Base-by-base conservation (phyloP, 2,797 vertebrate species). In the Dermochelys coriacea region DNA sequence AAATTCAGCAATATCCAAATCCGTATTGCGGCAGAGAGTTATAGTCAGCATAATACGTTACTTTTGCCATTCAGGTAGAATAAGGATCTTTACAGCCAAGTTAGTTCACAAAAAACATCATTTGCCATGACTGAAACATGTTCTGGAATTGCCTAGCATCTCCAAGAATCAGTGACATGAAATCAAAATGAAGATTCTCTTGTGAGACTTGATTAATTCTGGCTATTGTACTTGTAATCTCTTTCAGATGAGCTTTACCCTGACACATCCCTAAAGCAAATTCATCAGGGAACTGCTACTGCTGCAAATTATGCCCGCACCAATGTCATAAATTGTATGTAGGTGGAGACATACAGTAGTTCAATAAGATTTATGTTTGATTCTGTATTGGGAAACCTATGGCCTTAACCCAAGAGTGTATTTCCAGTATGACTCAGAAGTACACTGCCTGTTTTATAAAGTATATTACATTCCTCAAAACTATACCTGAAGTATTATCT, bases 1-100 rank as follows among this genome's bases (percentile, higher is more conserved):
- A 2, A 34, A 29, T 25, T 59, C 89, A 3, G 0, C 6, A 80
- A 1, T 2, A 49, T 16, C 4, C 1, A 1, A 81, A 64, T 2
- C 52, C 80, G 51, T 82, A 55, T 29, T 85, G 68, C 8, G 91
- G 51, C 54, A 89, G 12, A 89, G 11, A 91, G 61, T 85, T 41
- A 71, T 31, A 75, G 27, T 52, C 8, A 25, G 49, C 27, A 50
- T 34, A 86, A 95, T 9, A 14, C 3, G 25, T 59, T 29, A 59
- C 29, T 29, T 59, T 59, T 59, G 27, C 57, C 29, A 59, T 31
- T 59, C 27, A 29, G 29, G 27, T 59, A 74, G 85, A 49, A 84
- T 81, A 84, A 84, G 34, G 0, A 59, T 14, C 82, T 84, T 59
- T 77, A 45, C 77, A 85, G 68, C 34, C 68, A 37, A 3, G 21